Conservation (phyloP, 2,888 invertebrate species). For the Mythimna albipuncta region DNA sequence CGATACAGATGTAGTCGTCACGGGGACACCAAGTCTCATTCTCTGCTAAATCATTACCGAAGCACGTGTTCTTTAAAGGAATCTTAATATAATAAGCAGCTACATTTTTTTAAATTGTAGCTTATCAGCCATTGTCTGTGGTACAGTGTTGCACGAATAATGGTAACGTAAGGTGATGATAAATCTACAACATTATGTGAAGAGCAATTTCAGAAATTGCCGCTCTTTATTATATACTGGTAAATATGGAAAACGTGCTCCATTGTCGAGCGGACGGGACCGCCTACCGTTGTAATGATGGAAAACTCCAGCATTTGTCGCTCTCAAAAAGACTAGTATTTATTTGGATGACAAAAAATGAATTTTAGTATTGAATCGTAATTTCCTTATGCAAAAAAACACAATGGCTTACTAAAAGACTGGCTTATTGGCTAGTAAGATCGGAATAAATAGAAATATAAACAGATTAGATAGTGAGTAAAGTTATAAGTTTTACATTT, state of each 20-base stretch:
- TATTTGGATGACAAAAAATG: neutral
- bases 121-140: conserved; percentile 17
- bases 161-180: conserved; percentile 13
- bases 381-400: neutral
- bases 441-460: too few relatives aligned
- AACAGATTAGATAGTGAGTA: too few relatives aligned
- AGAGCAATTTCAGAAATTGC: conserved; percentile 44
- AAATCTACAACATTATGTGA: conserved; percentile 18
- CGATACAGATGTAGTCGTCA: neutral
- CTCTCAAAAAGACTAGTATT: neutral
- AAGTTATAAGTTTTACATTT: too few relatives aligned
- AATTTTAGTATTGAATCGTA: neutral
- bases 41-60: neutral
- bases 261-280: conserved; percentile 27
- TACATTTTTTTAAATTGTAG: conserved; percentile 22
- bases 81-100: conserved; percentile 19
- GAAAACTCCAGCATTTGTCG: conserved; percentile 19
- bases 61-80: conserved; percentile 5
- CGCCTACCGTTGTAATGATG: conserved; percentile 30
- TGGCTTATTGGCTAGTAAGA: too few relatives aligned
- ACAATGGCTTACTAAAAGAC: too few relatives aligned
- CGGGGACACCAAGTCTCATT: too few relatives aligned
- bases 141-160: conserved; percentile 28
- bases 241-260: conserved; percentile 27
- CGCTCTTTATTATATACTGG: conserved; percentile 22